Conservation (phyloP, 2,888 invertebrate species). For the Mellilla xanthometata region DNA sequence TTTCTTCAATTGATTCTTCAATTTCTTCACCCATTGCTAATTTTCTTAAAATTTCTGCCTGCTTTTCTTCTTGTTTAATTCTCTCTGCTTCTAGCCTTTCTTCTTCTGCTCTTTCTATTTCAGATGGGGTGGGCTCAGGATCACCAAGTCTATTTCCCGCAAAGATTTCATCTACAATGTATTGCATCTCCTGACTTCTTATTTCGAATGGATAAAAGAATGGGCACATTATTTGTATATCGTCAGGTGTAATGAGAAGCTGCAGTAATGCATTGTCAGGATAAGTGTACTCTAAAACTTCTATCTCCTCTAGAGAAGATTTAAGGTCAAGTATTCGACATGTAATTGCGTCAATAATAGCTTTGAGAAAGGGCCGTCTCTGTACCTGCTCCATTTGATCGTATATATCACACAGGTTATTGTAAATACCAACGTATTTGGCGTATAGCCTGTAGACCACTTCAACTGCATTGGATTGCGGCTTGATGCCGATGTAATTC, state of each 20-base stretch:
- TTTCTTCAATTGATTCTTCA: slow-evolving; percentile 38
- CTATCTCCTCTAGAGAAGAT: slow-evolving; percentile 77
- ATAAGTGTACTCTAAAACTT: slow-evolving; percentile 85
- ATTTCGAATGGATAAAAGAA: slow-evolving; percentile 84
- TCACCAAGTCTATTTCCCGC: slow-evolving; percentile 67
- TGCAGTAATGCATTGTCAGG: slow-evolving; percentile 87
- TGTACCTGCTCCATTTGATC: slow-evolving; percentile 85
- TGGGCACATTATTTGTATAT: slow-evolving; percentile 85
- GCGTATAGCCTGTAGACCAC: slow-evolving; percentile 75
- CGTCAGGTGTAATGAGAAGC: slow-evolving; percentile 86
- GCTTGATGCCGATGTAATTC: slow-evolving; percentile 57
- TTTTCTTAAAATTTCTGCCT: slow-evolving; percentile 52
- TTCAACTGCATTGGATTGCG: slow-evolving; percentile 73
- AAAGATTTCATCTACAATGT: slow-evolving; percentile 68
- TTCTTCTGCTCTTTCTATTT: slow-evolving; percentile 54
- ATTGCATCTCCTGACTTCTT: slow-evolving; percentile 67
- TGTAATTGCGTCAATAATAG: slow-evolving; percentile 82
- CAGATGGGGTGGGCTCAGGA: slow-evolving; percentile 59
- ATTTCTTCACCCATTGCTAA: slow-evolving; percentile 55
- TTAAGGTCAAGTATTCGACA: slow-evolving; percentile 84
- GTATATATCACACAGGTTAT: slow-evolving; percentile 82
- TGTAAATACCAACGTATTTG: slow-evolving; percentile 78
- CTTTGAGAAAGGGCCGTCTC: slow-evolving; percentile 79
- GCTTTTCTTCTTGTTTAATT: slow-evolving; percentile 49
- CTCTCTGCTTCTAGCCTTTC: slow-evolving; percentile 51